phyloP scores from a whole-genome alignment of 2,797 vertebrate genomes.

The Austrolebias charrua region DNA sequence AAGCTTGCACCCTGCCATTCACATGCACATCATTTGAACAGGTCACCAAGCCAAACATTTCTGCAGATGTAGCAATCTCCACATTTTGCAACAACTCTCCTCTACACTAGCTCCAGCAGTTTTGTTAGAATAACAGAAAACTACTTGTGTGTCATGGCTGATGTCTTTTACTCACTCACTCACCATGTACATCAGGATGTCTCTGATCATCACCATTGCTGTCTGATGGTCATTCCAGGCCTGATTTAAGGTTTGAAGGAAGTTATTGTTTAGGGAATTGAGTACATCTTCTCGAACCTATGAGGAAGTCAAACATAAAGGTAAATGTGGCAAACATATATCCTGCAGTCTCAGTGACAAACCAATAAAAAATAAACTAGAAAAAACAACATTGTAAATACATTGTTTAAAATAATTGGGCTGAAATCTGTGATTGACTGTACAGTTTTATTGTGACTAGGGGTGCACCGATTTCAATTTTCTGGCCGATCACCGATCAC shows the following conservation, averaged over 20 bases:
- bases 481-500: too few relatives aligned
- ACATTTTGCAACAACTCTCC: background rate
- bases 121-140: background rate
- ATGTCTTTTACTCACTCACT: constrained; percentile 53
- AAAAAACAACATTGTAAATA: background rate
- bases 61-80: background rate
- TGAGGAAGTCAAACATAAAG: constrained; percentile 23
- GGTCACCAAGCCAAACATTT: background rate
- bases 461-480: too few relatives aligned
- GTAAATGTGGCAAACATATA: background rate
- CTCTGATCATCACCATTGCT: constrained; percentile 99
- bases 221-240: constrained; percentile 99
- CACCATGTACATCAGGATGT: constrained; percentile 99
- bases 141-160: background rate
- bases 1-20: background rate
- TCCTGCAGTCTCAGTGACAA: constrained; percentile 3
- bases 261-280: constrained; percentile 98
- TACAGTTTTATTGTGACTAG: constrained; percentile 13
- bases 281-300: constrained; percentile 98
- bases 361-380: background rate
- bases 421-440: constrained; percentile 7
- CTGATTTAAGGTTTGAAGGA: constrained; percentile 97
- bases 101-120: background rate
- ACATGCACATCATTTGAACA: background rate
- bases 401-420: background rate